These are phyloP conservation scores for Oophaga sylvatica DNA, from an alignment of 2,797 vertebrate species.

Conservation along the genomic window DNA sequence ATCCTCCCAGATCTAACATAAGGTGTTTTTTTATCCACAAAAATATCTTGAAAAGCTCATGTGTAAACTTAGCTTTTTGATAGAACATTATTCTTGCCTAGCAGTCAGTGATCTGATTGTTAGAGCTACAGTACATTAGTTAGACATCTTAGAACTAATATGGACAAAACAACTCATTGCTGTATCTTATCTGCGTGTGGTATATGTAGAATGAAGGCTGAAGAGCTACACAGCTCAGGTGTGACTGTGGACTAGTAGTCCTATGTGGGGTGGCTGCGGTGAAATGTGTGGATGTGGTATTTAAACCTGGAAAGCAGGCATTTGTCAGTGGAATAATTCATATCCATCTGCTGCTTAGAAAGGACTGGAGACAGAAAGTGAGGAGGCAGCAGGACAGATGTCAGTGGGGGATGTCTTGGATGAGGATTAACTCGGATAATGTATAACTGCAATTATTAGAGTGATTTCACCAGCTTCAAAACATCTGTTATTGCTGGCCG, in stretches of 20 bases:
- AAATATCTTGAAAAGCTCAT: no score
- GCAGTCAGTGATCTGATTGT: neutral
- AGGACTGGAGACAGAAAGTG: conserved; percentile 38
- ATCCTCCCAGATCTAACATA: no score
- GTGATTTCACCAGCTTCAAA: conserved; percentile 31
- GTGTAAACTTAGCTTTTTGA: neutral
- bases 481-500: conserved; percentile 49
- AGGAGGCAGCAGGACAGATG: conserved; percentile 53
- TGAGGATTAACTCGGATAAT: conserved; percentile 50
- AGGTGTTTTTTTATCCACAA: no score
- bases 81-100: neutral
- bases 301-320: conserved; percentile 47
- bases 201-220: neutral
- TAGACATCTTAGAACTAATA: neutral
- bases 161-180: neutral
- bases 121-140: neutral
- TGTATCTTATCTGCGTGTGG: neutral
- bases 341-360: conserved; percentile 40
- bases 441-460: conserved; percentile 49
- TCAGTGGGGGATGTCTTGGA: conserved; percentile 47
- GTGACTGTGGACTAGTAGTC: neutral
- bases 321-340: conserved; percentile 41
- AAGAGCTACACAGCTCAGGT: neutral
- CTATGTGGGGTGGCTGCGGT: neutral
- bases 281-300: conserved; percentile 17